phyloP scores from a whole-genome alignment of 2,888 invertebrate species.

The Idaea biselata region DNA sequence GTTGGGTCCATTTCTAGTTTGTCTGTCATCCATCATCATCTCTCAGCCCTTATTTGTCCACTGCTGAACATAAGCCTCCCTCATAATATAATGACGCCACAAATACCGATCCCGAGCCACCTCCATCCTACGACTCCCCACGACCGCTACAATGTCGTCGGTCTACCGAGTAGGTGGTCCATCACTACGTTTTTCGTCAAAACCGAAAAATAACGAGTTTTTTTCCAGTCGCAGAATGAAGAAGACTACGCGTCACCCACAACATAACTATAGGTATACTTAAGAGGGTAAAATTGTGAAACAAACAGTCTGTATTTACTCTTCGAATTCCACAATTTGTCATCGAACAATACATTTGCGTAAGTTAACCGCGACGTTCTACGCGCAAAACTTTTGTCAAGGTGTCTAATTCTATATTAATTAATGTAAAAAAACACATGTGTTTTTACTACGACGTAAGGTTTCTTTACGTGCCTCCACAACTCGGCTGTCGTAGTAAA shows the following conservation, averaged over 20 bases:
- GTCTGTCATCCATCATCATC: too few relatives aligned
- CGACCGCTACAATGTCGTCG: too few relatives aligned
- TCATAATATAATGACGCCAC: too few relatives aligned
- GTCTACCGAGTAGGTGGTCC: too few relatives aligned
- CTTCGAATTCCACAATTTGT: neutral
- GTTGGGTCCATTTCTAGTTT: too few relatives aligned
- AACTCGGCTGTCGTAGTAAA: neutral
- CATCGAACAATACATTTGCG: neutral
- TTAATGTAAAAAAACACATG: neutral
- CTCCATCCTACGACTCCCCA: too few relatives aligned
- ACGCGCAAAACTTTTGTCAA: neutral
- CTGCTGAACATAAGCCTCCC: too few relatives aligned
- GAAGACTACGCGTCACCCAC: too few relatives aligned
- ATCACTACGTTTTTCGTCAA: too few relatives aligned
- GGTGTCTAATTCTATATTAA: neutral
- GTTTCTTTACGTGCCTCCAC: neutral
- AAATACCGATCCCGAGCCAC: too few relatives aligned
- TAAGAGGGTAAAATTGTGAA: neutral
- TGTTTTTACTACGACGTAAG: neutral
- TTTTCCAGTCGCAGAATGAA: neutral
- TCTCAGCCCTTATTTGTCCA: too few relatives aligned
- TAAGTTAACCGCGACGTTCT: neutral
- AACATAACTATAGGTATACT: neutral
- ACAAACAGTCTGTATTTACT: neutral
- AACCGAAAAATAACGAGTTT: too few relatives aligned